Evolutionary conservation across 1,140 invertebrate species (phyloP), one percentile per base, ranked within the genome.

Genomic region (Phthorimaea operculella): DNA sequence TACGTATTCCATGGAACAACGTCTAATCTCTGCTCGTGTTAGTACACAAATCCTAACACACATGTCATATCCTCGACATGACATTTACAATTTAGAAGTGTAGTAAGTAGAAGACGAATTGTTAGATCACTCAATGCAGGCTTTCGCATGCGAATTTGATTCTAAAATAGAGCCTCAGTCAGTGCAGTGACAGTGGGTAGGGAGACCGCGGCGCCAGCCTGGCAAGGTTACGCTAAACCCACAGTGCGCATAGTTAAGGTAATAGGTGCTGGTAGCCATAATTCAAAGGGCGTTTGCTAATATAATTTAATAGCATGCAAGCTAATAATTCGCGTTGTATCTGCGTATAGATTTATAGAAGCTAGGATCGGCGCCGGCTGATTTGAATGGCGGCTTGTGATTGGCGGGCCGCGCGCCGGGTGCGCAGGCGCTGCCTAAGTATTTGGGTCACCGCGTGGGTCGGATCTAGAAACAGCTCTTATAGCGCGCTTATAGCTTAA

Each of bases 381-480:
- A 74, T 76, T 74, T 71, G 69, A 76, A 79, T 74, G 67, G 72
- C 66, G 73, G 58, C 57, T 17, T 74, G 57, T 76, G 76, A 79
- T 80, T 79, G 78, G 76, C 72, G 73, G 70, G 68, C 70, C 74
- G 77, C 76, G 75, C 72, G 63, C 44, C 44, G 44, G n/a, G 44
- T 47, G 48, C 70, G 76, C 78, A 67, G 75, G 72, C 74, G 74
- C 70, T 63, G n/a, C 57, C 2, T 28, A 28, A 51, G 64, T 71
- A 83, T 81, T 76, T 83, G 73, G 80, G 80, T 80, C 80, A 72
- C 60, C 63, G 76, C 74, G 80, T 82, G 72, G 79, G 80, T 67
- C 66, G 73, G 70, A 70, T 70, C 71, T 74, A 74, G 71, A 59
- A 68, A 75, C 66, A 61, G 56, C 62, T 63, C 54, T 16, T 39